Conservation (phyloP, 2,888 invertebrate genomes). For the Fragum sueziense region DNA sequence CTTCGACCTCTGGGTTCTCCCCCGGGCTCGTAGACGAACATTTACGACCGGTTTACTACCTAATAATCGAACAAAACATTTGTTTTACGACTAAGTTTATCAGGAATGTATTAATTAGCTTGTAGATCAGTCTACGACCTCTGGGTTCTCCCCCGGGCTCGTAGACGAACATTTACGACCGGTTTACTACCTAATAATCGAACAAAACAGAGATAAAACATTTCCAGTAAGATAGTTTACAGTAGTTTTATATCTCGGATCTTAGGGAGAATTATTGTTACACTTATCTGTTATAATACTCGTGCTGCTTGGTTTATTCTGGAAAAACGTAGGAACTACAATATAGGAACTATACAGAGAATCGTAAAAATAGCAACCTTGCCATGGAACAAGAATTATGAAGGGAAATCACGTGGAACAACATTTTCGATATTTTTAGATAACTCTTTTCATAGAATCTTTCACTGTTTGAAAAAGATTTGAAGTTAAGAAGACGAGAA, state of each 20-base stretch:
- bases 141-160: neutral
- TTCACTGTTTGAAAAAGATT: too few species aligned
- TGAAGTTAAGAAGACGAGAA: too few species aligned
- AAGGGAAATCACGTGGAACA: too few species aligned
- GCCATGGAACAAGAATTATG: too few species aligned
- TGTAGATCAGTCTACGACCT: conserved; percentile 10
- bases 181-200: conserved; percentile 8
- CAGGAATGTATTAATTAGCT: neutral
- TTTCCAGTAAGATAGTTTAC: neutral
- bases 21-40: neutral
- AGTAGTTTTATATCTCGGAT: neutral
- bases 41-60: conserved; percentile 4
- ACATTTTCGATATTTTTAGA: too few species aligned
- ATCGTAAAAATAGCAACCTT: too few species aligned
- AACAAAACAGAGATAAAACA: conserved; percentile 7
- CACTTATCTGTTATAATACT: too few species aligned
- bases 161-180: neutral
- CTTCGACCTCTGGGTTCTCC: conserved; percentile 2
- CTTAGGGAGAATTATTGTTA: too few species aligned
- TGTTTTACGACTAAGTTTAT: neutral
- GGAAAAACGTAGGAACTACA: too few species aligned
- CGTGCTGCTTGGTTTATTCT: too few species aligned
- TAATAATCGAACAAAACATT: conserved; percentile 1
- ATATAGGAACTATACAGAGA: too few species aligned
- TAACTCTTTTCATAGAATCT: too few species aligned